Evolutionary conservation across 2,113 vertebrate genomes (phyloP), one percentile per base, ranked within the genome.

Genomic region (Mobula birostris): DNA sequence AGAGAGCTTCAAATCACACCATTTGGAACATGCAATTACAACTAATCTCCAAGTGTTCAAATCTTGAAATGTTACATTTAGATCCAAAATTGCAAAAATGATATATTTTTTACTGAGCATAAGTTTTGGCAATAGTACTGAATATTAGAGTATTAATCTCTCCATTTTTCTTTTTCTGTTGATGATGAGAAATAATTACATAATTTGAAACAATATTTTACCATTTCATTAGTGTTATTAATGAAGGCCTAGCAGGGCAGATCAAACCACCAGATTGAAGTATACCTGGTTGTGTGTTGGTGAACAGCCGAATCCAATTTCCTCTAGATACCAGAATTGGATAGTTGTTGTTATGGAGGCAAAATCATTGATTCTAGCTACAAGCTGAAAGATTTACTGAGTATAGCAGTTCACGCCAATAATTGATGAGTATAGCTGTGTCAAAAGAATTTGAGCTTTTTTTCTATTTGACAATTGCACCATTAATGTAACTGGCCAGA

Each of bases 161-260:
- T 93, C 68, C 68, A 74, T 76, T 72, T 93, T 93, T 36, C 70
- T 93, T 92, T 92, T 72, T 74, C 91, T 48, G 63, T 11, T 91
- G 40, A 93, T 56, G 61, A 72, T 40, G 58, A 36, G 9, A 17
- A 24, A 74, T 70, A 72, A 92, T 92, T 40, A 40, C 48, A 72
- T 72, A 3, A 88, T 63, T 58, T n/a, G 5, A n/a, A n/a, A 29
- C 85, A 61, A 48, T 11, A 92, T 72, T 32, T 36, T 27, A 87
- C 56, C 40, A 36, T 48, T 40, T 27, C 8, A 92, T 48, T 92
- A 17, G 66, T 36, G 66, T 27, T 5, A 14, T 74, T 70, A 76
- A 56, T 11, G 12, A 76, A 91, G 7, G 70, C 36, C n/a, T 27
- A 93, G 36, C 70, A 93, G 70, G 48, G 70, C 36, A 93, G 19